Conservation (phyloP, 1,140 invertebrate genomes). For the Leptestheria dahalacensis region DNA sequence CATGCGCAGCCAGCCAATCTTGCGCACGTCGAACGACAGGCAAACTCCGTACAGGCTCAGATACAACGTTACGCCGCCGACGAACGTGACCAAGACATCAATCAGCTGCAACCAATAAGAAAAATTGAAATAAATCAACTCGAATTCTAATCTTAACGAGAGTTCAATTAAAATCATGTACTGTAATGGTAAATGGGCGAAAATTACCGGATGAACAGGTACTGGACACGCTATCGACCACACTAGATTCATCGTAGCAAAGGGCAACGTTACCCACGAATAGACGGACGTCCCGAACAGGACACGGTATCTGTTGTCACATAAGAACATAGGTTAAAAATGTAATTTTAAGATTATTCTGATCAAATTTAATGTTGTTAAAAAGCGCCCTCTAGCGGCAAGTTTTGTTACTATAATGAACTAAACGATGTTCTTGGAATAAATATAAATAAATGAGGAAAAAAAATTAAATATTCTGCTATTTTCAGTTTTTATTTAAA, state of each 20-base stretch:
- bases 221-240: constrained; percentile 72
- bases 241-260: constrained; percentile 76
- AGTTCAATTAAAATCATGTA: no score
- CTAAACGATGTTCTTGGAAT: not conserved
- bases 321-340: no score
- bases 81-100: constrained; percentile 23
- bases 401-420: no score
- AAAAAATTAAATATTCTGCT: constrained; percentile 1
- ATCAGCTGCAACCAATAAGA: not conserved
- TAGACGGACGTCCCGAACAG: constrained; percentile 80
- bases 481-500: not conserved
- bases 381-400: no score
- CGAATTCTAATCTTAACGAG: no score
- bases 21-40: constrained; percentile 79
- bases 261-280: constrained; percentile 86
- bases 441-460: not conserved
- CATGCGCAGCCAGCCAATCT: constrained; percentile 65
- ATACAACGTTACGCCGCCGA: constrained; percentile 79
- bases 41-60: constrained; percentile 93
- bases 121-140: no score
- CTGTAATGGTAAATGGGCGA: no score
- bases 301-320: constrained; percentile 25
- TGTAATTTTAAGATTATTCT: no score
- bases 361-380: no score
- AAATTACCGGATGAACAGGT: constrained; percentile 46